Conservation (phyloP, 1,140 invertebrate species). For the Lepidurus packardi region DNA sequence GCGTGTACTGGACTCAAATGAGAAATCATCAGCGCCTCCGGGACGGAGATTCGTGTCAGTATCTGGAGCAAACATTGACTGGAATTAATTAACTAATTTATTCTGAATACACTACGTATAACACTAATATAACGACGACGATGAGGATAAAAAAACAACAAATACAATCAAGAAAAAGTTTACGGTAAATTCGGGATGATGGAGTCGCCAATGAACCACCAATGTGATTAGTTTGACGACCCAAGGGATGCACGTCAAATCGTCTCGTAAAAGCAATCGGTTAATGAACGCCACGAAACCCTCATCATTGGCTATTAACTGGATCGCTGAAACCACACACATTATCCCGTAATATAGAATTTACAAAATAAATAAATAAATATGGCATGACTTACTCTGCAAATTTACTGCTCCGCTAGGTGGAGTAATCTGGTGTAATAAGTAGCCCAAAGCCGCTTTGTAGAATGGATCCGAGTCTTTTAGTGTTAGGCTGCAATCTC, state of each 20-base stretch:
- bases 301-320: not conserved
- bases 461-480: not conserved
- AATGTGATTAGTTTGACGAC: not conserved
- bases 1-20: not conserved
- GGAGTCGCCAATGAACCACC: not conserved
- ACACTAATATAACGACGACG: no score
- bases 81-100: no score
- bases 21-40: not conserved
- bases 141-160: no score
- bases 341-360: not conserved
- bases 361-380: not conserved
- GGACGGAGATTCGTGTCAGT: not conserved
- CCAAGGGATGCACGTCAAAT: not conserved
- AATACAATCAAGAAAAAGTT: not conserved
- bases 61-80: not conserved
- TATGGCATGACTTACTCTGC: not conserved
- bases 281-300: not conserved
- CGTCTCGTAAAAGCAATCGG: not conserved
- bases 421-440: not conserved
- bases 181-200: not conserved
- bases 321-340: not conserved
- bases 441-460: not conserved
- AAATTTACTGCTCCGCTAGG: not conserved
- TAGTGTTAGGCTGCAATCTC: not conserved
- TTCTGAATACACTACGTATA: no score